Base-by-base conservation (phyloP, 35 echinoderm and acorn worm genomes). In the Hemicentrotus pulcherrimus region DNA sequence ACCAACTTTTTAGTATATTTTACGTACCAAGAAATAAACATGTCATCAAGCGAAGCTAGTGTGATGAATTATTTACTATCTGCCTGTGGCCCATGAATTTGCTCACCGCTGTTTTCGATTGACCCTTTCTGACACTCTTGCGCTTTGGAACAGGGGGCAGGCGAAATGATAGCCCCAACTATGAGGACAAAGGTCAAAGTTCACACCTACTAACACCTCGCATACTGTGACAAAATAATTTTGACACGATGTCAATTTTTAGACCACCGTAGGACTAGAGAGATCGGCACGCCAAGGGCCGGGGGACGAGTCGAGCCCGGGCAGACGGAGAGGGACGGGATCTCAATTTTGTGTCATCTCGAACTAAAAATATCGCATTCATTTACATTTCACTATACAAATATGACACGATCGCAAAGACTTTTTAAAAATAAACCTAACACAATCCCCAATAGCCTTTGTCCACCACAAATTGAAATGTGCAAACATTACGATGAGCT, bases 21-120 rank as follows among this genome's bases (percentile, higher is more conserved):
- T 28, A 78, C 19, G 6, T n/a, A 1, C 19, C 19, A 78, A 28
- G 19, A 78, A 78, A 28, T 78, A 78, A 78, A 78, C 18, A 78
- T 78, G 65, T 78, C 65, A 78, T 28, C 65, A 15, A 78, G 19
- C 6, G 19, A 78, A 78, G 28, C 50, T 55, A 55, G 11, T 28
- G 22, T 78, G 65, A 28, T 78, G 28, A 78, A 0, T 78, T 78
- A 78, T 78, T 78, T 78, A 78, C 2, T 18, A 18, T 78, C 28
- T 4, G 65, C 65, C 65, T 78, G 2, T 78, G 22, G 65, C 22
- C 24, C 7, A 6, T n/a, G 65, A 78, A 28, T 78, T 78, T 78
- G 65, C 28, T 78, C 65, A 78, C 65, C 65, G 65, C 65, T 90
- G 88, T 90, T 90, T 90, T 90, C 46, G 88, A 90, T 90, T 90